phyloP scores from a whole-genome alignment of 2,888 invertebrate species.

The Drepanosiphum platanoidis region DNA sequence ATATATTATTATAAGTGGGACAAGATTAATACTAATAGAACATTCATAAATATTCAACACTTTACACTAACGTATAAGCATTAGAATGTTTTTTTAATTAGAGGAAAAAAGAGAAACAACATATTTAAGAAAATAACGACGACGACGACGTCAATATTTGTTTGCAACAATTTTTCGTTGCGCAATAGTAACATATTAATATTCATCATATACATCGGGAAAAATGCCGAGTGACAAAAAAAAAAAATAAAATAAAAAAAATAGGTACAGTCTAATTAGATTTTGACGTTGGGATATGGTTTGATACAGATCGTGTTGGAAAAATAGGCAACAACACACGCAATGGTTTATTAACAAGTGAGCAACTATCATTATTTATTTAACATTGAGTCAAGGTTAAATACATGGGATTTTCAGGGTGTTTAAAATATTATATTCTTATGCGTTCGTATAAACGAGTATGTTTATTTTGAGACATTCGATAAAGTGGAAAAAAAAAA shows the following conservation, averaged over 20 bases:
- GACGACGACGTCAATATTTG: neutral
- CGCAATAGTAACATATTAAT: neutral
- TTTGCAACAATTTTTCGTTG: constrained; percentile 12
- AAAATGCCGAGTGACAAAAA: neutral
- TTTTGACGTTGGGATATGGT: neutral
- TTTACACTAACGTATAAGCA: too few species aligned
- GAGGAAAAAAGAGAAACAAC: neutral
- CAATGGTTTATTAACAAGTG: neutral
- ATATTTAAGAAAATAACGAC: neutral
- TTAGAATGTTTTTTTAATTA: neutral
- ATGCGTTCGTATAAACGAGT: too few species aligned
- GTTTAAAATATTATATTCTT: neutral
- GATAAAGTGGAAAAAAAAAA: too few species aligned
- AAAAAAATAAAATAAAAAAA: too few species aligned
- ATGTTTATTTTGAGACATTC: too few species aligned
- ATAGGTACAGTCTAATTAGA: neutral
- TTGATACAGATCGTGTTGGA: neutral
- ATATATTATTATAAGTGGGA: too few species aligned
- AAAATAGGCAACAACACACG: neutral
- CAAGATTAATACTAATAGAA: too few species aligned
- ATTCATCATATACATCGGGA: neutral
- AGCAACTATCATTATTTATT: neutral
- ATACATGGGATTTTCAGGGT: neutral
- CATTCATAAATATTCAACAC: too few species aligned
- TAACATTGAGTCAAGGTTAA: constrained; percentile 24